A percentile compares a stretch with the other conserved stretches of the same genome.
phyloP scores from a whole-genome alignment of 2,113 vertebrate species.

The Tringa solitaria region DNA sequence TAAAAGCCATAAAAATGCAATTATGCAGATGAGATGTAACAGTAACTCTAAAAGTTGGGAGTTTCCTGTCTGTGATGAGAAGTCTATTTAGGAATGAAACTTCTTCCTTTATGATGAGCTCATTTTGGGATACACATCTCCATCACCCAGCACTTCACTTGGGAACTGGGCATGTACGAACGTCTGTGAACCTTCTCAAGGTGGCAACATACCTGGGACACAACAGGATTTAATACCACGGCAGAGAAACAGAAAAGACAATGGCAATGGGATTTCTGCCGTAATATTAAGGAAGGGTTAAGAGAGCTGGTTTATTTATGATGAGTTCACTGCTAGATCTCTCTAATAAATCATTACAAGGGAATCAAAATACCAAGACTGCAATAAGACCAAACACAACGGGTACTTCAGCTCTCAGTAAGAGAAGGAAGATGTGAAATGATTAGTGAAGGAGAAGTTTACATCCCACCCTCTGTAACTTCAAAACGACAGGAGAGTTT shows the following conservation, averaged over 20 bases:
- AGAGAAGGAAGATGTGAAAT: neutral
- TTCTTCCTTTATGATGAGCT: neutral
- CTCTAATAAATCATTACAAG: neutral
- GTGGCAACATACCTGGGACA: neutral
- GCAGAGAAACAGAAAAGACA: neutral
- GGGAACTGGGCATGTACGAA: accelerated
- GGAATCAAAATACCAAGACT: neutral
- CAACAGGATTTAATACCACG: neutral
- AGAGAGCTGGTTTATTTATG: neutral
- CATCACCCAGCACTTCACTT: neutral
- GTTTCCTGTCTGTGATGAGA: neutral
- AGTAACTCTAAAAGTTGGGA: neutral
- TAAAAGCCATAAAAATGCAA: neutral
- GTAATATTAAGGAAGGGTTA: neutral
- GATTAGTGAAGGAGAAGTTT: neutral
- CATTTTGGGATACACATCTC: neutral
- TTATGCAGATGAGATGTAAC: neutral
- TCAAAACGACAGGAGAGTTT: neutral
- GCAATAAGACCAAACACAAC: neutral
- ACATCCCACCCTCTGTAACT: neutral
- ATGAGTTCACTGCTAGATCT: neutral
- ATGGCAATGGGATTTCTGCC: neutral
- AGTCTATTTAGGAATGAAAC: neutral
- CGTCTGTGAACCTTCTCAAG: neutral
- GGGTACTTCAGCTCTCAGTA: neutral